Evolutionary conservation across 2,888 invertebrate species (phyloP), one percentile per base, ranked within the genome.

Genomic region (Gymnocheta viridis): DNA sequence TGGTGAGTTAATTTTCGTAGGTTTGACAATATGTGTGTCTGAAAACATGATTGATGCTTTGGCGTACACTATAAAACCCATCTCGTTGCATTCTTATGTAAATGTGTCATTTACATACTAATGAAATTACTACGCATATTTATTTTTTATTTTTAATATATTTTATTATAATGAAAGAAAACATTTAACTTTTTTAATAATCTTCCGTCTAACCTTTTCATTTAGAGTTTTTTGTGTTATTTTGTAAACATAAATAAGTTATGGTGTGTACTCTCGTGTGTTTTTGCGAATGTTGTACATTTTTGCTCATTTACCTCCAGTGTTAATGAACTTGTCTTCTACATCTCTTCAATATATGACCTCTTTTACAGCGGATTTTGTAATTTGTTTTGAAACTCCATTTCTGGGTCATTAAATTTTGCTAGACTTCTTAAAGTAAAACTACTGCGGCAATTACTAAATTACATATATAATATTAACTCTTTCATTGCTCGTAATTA

Each of bases 301-400:
- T 44, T 29, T 35, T 47, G 54, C 76, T 67, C 58, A 58, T 76
- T 62, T 41, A 83, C 70, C 67, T 72, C 51, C 60, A 58, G 27
- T 76, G 83, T 35, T 67, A 80, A 58, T 80, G 66, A 83, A 83
- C 79, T 76, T 76, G 58, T 7, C 35, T 58, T 60, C 51, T 51
- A 76, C 72, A 79, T 44, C 0, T 58, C 14, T 56, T 79, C 49
- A 62, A 69, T 41, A 67, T 56, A 22, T 67, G 64, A 22, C 64
- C 41, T 51, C 44, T 54, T 35, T 56, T 64, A 60, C 22, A 44
- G 27, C 17, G 27, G 14, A 56, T 44, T 44, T 72, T 49, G 12
- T 35, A 66, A 47, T 56, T 66, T 56, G 19, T 56, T 76, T 17
- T 27, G 12, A 32, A 54, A 54, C 2, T 1, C 10, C 14, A 10